Percentiles rank a stretch among this genome's conserved stretches.
These are phyloP conservation scores for Yponomeuta cagnagella DNA, from an alignment of 2,888 invertebrate species.

Conservation along the genomic window DNA sequence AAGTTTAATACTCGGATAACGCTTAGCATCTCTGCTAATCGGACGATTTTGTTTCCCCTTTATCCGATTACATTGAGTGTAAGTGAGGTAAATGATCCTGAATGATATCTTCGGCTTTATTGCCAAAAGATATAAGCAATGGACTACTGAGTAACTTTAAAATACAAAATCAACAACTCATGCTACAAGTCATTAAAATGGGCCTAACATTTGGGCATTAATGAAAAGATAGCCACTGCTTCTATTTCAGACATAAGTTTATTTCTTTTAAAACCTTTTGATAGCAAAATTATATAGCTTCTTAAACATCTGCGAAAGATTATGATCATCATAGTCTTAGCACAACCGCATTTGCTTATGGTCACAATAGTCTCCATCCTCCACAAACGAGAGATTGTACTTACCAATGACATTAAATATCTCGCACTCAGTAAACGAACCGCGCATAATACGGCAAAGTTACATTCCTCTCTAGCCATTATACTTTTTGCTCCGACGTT, in stretches of 20 bases:
- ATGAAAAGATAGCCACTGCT: too few species aligned
- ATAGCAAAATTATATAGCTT: too few species aligned
- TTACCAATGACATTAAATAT: not conserved
- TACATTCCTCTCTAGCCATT: not conserved
- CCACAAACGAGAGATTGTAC: not conserved
- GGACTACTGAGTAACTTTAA: too few species aligned
- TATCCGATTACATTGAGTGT: constrained; percentile 19
- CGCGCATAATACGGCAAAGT: not conserved
- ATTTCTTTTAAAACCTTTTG: not conserved
- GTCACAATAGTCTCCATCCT: not conserved
- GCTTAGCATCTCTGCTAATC: constrained; percentile 53
- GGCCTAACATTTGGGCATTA: too few species aligned
- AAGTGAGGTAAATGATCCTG: not conserved
- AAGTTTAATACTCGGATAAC: constrained; percentile 54
- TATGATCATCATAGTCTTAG: not conserved
- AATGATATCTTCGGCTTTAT: not conserved
- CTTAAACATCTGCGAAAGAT: not conserved
- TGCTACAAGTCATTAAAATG: too few species aligned
- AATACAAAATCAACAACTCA: too few species aligned
- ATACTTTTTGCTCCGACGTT: not conserved
- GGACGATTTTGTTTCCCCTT: constrained; percentile 46
- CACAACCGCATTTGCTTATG: not conserved
- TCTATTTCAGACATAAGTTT: too few species aligned
- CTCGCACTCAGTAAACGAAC: not conserved
- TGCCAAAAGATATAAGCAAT: not conserved